Evolutionary conservation across 2,113 vertebrate species (phyloP), one percentile per base, ranked within the genome.

Genomic region (Etheostoma spectabile): DNA sequence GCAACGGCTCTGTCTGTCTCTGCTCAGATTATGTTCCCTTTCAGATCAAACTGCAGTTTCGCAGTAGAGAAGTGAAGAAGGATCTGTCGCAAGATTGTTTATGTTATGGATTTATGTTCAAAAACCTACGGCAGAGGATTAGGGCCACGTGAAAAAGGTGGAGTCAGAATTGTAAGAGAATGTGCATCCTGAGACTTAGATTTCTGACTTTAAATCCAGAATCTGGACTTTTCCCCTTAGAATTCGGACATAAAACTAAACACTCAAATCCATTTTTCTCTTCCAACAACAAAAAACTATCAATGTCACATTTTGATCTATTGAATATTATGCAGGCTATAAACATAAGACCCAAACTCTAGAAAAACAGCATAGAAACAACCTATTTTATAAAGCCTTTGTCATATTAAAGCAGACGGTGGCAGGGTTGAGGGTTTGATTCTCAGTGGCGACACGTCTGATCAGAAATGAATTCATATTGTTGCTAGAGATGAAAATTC

Each of bases 1-100:
- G 22, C 53, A 70, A 1, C 71, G 45, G 70, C 57, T 71, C n/a
- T 1, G 49, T 51, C 30, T 27, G 46, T 18, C n/a, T 74, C 10
- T 6, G 27, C 74, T 57, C 69, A 59, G 64, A 56, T 84, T 82
- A 76, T 57, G 64, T 72, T 81, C 87, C 75, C 62, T 67, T 76
- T 57, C 46, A 52, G 14, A 48, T 13, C 42, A 30, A 51, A 33
- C 33, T n/a, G 38, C 33, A 24, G 12, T 5, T n/a, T 48, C 22
- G 15, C 2, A 30, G 21, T 11, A 7, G 8, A 42, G 18, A 21
- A 16, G 42, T 3, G 38, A 1, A 22, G 22, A 63, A 15, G 21
- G 19, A n/a, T 19, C 27, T 3, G 13, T 15, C n/a, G 30, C 24
- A 66, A 49, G 27, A 67, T 46, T 24, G 22, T 46, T 65, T 24